These are phyloP conservation scores for Steinernema scapterisci DNA, from an alignment of 2,888 invertebrate genomes.

Conservation along the genomic window DNA sequence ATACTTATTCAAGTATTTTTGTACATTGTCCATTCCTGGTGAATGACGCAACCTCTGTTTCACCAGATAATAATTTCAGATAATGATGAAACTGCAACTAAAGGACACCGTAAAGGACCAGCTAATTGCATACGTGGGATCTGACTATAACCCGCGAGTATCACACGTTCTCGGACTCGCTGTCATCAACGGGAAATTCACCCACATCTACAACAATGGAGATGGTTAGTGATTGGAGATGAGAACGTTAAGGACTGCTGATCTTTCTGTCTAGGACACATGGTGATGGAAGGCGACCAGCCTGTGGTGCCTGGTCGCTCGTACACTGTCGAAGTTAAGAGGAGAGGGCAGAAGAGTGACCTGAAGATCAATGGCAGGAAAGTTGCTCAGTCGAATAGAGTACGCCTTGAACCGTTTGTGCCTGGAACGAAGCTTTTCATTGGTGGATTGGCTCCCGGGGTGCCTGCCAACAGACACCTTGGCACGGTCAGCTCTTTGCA, in stretches of 20 bases:
- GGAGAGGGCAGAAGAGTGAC: slow-evolving; percentile 14
- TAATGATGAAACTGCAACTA: slow-evolving; percentile 48
- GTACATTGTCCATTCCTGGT: too few species aligned
- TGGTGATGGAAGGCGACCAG: slow-evolving; percentile 13
- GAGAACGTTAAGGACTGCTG: neutral
- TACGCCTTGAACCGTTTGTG: slow-evolving; percentile 29
- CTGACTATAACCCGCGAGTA: slow-evolving; percentile 42
- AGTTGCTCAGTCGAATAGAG: neutral
- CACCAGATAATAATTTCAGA: slow-evolving; percentile 34
- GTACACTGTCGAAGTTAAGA: neutral
- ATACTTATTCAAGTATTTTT: too few species aligned
- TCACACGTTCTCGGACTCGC: slow-evolving; percentile 47
- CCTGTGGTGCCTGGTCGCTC: neutral
- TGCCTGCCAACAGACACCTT: slow-evolving; percentile 45
- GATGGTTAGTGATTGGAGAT: slow-evolving; percentile 2
- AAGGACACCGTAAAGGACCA: slow-evolving; percentile 44
- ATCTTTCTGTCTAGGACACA: neutral
- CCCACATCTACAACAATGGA: slow-evolving; percentile 40
- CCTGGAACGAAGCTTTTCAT: slow-evolving; percentile 54
- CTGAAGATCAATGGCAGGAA: slow-evolving; percentile 14
- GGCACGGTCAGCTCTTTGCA: slow-evolving; percentile 45
- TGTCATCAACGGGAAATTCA: slow-evolving; percentile 45
- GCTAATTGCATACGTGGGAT: slow-evolving; percentile 52
- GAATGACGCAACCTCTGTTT: too few species aligned
- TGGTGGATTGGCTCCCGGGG: slow-evolving; percentile 59